Evolutionary conservation across 92 coral and sea anemone genomes (phyloP).

Genomic region (Phenganax subtilis): DNA sequence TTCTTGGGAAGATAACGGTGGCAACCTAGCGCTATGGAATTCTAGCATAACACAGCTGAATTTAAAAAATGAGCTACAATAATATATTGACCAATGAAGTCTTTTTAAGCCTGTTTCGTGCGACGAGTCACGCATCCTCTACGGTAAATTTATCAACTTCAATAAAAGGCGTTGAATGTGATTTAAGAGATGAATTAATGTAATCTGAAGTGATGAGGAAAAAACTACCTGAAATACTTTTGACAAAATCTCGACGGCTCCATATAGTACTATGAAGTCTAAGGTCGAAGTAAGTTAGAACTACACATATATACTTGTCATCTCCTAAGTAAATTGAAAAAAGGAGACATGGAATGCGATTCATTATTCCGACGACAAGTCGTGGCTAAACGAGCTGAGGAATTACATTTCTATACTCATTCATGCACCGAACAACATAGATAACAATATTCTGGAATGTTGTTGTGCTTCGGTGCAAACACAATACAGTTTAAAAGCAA

Average conservation of each 20-base stretch:
- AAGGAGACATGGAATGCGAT: constrained; percentile 15
- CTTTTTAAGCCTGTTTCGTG: background rate
- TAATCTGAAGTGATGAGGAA: background rate
- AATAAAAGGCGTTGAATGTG: background rate
- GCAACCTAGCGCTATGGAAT: background rate
- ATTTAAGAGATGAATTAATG: background rate
- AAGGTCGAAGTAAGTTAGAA: constrained; percentile 11
- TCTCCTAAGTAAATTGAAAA: constrained; percentile 38
- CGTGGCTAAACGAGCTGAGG: constrained; percentile 1
- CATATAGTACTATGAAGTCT: background rate
- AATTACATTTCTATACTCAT: constrained; percentile 9
- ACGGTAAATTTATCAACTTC: constrained; percentile 6
- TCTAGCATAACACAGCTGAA: background rate
- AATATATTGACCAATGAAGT: constrained; percentile 5
- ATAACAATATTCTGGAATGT: constrained; percentile 1
- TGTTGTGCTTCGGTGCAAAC: background rate
- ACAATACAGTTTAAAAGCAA: background rate
- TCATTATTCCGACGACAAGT: constrained; percentile 28
- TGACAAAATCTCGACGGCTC: background rate
- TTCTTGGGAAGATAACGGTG: background rate
- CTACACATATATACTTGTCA: constrained; percentile 17
- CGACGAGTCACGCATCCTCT: background rate
- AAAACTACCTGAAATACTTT: too few relatives aligned
- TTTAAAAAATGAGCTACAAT: background rate
- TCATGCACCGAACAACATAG: background rate